These are phyloP conservation scores for Ochropacha duplaris DNA, from an alignment of 2,888 invertebrate species.

Conservation along the genomic window DNA sequence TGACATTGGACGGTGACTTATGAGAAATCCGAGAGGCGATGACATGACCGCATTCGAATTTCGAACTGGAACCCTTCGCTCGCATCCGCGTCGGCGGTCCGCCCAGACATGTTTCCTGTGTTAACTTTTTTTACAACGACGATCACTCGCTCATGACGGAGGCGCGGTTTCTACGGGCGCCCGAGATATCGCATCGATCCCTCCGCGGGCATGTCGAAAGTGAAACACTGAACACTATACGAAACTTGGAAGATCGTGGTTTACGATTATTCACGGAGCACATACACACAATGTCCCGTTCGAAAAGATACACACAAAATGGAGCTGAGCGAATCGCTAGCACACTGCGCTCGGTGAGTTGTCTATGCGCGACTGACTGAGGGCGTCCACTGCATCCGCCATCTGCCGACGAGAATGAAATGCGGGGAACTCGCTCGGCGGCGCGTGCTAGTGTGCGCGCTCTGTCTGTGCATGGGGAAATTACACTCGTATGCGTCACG, in stretches of 20 bases:
- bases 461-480: constrained; percentile 50
- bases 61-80: constrained; percentile 82
- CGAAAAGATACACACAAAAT: constrained; percentile 80
- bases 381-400: constrained; percentile 81
- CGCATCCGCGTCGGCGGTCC: constrained; percentile 80
- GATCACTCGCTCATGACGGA: constrained; percentile 82
- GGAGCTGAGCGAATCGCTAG: constrained; percentile 71
- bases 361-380: constrained; percentile 82
- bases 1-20: constrained; percentile 83
- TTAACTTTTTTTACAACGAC: constrained; percentile 80
- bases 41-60: constrained; percentile 84
- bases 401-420: constrained; percentile 82
- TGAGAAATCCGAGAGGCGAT: constrained; percentile 81
- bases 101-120: constrained; percentile 83
- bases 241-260: constrained; percentile 59
- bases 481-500: constrained; percentile 57
- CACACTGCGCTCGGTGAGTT: constrained; percentile 73
- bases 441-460: constrained; percentile 51
- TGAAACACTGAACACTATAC: constrained; percentile 64
- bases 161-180: constrained; percentile 80
- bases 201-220: constrained; percentile 75
- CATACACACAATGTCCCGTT: constrained; percentile 82
- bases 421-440: constrained; percentile 73
- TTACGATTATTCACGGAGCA: constrained; percentile 76
- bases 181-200: constrained; percentile 79